Percentiles rank a stretch among this genome's conserved stretches.
Evolutionary conservation across 1,140 invertebrate species (phyloP).

Genomic region (Zeugodacus cucurbitae): DNA sequence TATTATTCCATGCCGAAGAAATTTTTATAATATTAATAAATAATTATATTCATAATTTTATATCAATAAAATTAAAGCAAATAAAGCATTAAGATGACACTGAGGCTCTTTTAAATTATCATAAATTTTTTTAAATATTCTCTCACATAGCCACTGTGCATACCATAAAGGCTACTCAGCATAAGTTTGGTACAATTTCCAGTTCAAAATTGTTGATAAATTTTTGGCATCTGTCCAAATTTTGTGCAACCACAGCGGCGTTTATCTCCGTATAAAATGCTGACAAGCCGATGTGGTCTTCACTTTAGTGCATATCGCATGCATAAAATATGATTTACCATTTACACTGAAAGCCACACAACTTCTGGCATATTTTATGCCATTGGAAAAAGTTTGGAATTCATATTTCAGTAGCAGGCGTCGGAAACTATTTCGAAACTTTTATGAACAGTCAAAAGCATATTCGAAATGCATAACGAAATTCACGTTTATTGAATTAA

Average conservation of each 20-base stretch:
- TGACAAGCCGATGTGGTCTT: neutral
- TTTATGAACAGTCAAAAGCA: neutral
- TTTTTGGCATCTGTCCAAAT: neutral
- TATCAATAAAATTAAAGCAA: too few relatives aligned
- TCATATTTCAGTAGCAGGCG: neutral
- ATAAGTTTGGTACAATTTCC: too few relatives aligned
- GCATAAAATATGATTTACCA: neutral
- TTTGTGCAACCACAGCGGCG: neutral
- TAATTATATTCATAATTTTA: too few relatives aligned
- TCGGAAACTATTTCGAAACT: neutral
- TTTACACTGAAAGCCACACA: neutral
- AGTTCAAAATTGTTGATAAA: neutral
- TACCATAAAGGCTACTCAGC: too few relatives aligned
- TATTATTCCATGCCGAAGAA: too few relatives aligned
- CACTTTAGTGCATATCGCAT: neutral
- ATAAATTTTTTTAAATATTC: too few relatives aligned
- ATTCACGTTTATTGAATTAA: neutral
- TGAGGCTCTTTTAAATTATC: too few relatives aligned
- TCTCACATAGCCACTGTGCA: too few relatives aligned
- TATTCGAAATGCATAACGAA: neutral
- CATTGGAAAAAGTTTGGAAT: neutral
- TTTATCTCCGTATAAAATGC: neutral
- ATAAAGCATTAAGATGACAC: too few relatives aligned
- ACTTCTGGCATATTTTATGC: neutral
- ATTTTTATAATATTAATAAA: too few relatives aligned